Percentiles rank a stretch among this genome's conserved stretches.
Conservation (phyloP, 2,113 vertebrate genomes). For the Alethe diademata region DNA sequence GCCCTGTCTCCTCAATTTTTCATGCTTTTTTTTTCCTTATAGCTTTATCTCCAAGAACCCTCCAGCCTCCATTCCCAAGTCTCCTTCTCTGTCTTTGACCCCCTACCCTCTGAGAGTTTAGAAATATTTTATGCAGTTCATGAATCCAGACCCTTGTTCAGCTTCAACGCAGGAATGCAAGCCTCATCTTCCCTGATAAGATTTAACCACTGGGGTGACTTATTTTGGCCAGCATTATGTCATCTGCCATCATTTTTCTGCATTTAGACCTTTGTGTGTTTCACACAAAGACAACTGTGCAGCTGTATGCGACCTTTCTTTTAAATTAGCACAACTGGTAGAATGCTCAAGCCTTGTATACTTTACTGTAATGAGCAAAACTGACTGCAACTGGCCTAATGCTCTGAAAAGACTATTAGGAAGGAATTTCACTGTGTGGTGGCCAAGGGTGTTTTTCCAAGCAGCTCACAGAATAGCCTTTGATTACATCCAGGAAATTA, state of each 20-base stretch:
- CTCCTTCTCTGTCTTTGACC: neutral
- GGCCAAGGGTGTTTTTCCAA: neutral
- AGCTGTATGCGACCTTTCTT: neutral
- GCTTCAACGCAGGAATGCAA: neutral
- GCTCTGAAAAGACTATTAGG: neutral
- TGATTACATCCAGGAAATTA: neutral
- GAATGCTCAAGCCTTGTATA: neutral
- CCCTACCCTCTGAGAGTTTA: neutral
- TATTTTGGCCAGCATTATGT: neutral
- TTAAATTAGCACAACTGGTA: neutral
- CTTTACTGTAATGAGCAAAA: neutral
- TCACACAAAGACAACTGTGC: neutral
- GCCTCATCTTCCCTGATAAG: neutral
- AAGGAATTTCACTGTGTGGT: neutral
- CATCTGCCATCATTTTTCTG: neutral
- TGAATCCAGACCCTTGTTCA: neutral
- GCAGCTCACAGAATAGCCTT: neutral
- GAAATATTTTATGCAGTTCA: neutral
- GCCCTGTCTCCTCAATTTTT: neutral
- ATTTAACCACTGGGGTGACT: neutral
- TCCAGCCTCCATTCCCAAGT: neutral
- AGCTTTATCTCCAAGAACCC: neutral
- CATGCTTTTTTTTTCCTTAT: neutral
- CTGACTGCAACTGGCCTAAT: neutral
- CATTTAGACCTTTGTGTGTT: neutral